A percentile compares a stretch with the other conserved stretches of the same genome.
phyloP scores from a whole-genome alignment of 2,797 vertebrate genomes.

The Anguilla pacifica region DNA sequence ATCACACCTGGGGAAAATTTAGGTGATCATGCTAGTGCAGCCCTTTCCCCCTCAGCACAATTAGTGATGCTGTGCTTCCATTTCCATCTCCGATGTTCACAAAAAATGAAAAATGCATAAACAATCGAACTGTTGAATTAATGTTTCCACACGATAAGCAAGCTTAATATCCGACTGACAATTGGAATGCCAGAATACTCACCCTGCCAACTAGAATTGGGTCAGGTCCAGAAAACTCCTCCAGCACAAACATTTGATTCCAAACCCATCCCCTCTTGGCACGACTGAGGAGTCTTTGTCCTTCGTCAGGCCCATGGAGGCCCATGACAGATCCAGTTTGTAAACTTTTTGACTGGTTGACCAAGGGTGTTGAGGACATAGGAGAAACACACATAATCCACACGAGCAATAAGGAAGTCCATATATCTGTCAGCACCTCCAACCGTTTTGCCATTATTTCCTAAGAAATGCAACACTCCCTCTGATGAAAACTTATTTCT shows the following conservation, averaged over 20 bases:
- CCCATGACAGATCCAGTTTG: constrained; percentile 75
- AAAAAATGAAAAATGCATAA: constrained; percentile 33
- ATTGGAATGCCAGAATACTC: constrained; percentile 73
- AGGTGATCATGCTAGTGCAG: background rate
- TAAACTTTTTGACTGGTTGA: constrained; percentile 80
- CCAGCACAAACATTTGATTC: constrained; percentile 99
- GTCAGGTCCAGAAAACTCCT: constrained; percentile 99
- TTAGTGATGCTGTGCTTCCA: constrained; percentile 36
- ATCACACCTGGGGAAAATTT: constrained; percentile 32
- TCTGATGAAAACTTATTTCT: constrained; percentile 82
- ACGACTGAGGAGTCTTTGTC: constrained; percentile 90
- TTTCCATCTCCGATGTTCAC: constrained; percentile 43
- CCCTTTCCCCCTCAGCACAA: background rate
- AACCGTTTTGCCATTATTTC: constrained; percentile 85
- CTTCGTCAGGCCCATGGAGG: constrained; percentile 80
- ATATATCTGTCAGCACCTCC: constrained; percentile 83
- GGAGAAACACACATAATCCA: constrained; percentile 92
- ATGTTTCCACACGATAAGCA: constrained; percentile 76
- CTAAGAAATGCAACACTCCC: constrained; percentile 68
- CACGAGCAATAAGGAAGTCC: constrained; percentile 91
- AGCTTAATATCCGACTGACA: constrained; percentile 79
- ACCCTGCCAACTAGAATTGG: constrained; percentile 99
- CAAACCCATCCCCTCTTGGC: constrained; percentile 99
- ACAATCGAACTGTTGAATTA: constrained; percentile 69
- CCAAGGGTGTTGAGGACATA: constrained; percentile 76